phyloP scores from a whole-genome alignment of 2,888 invertebrate genomes.

The Drosophila pseudotakahashii region DNA sequence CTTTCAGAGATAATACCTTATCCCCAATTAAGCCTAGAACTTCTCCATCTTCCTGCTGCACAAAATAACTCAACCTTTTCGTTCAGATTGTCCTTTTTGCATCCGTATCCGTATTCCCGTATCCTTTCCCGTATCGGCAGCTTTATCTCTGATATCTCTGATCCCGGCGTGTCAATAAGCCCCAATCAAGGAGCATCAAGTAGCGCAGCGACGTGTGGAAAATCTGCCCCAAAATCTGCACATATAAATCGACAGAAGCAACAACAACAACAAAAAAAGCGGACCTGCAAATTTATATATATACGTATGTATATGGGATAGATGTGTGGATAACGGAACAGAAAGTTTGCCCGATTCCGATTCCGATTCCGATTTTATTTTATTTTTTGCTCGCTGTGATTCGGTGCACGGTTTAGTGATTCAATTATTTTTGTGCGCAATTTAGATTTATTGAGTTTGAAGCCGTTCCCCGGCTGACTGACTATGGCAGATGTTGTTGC shows the following conservation, averaged over 20 bases:
- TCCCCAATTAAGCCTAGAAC: too few relatives aligned
- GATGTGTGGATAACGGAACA: conserved; percentile 50
- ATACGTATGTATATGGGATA: conserved; percentile 8
- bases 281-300: background rate
- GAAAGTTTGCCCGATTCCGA: conserved; percentile 15
- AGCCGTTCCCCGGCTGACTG: conserved; percentile 29
- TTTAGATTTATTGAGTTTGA: conserved; percentile 78
- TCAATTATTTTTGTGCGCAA: conserved; percentile 79
- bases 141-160: conserved; percentile 29
- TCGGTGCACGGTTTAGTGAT: conserved; percentile 69
- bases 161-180: conserved; percentile 38
- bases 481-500: conserved; percentile 37
- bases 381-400: conserved; percentile 34
- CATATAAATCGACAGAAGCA: conserved; percentile 19
- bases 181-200: conserved; percentile 44
- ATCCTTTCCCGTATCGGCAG: background rate
- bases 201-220: conserved; percentile 64
- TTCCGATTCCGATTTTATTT: conserved; percentile 12
- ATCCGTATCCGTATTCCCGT: background rate
- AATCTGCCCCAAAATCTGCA: conserved; percentile 66
- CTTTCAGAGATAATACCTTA: too few relatives aligned
- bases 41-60: too few relatives aligned
- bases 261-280: conserved; percentile 1
- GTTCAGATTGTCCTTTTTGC: background rate
- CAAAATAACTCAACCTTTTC: too few relatives aligned